phyloP scores from a whole-genome alignment of 2,797 vertebrate species.

The Tokudaia tokunoshimensis region DNA sequence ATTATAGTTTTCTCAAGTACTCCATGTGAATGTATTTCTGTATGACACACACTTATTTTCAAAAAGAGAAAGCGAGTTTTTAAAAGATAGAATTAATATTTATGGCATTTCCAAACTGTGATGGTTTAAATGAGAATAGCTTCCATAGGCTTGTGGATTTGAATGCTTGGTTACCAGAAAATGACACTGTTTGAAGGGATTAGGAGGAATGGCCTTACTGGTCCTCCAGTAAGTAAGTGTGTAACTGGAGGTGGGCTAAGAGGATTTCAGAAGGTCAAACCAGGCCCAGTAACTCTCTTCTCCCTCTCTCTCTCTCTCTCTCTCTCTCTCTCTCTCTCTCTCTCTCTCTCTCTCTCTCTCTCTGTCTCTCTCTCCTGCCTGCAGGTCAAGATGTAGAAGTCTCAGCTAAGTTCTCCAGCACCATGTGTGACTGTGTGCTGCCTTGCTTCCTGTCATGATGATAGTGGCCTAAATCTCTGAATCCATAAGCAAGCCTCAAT shows the following conservation, averaged over 20 bases:
- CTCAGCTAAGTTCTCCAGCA: no score
- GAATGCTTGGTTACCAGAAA: not conserved
- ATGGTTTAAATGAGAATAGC: not conserved
- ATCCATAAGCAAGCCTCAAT: no score
- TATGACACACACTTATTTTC: not conserved
- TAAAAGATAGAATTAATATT: not conserved
- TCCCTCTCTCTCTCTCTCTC: not conserved
- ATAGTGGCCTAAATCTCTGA: no score
- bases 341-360: not conserved
- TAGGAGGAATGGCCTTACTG: not conserved
- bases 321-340: no score
- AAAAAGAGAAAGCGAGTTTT: slow-evolving; percentile 19
- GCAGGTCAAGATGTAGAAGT: no score
- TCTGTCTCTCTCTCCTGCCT: not conserved
- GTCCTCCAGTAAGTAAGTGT: not conserved
- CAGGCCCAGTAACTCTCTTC: not conserved
- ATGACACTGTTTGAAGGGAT: not conserved
- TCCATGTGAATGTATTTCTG: not conserved
- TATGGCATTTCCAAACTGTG: not conserved
- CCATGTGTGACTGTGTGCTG: no score
- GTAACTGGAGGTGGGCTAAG: not conserved
- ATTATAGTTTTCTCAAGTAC: not conserved
- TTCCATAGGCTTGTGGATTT: not conserved
- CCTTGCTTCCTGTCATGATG: no score
- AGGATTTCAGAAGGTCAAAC: not conserved